Evolutionary conservation across 2,888 invertebrate species (phyloP), one percentile per base, ranked within the genome.

Genomic region (Agrotis puta): DNA sequence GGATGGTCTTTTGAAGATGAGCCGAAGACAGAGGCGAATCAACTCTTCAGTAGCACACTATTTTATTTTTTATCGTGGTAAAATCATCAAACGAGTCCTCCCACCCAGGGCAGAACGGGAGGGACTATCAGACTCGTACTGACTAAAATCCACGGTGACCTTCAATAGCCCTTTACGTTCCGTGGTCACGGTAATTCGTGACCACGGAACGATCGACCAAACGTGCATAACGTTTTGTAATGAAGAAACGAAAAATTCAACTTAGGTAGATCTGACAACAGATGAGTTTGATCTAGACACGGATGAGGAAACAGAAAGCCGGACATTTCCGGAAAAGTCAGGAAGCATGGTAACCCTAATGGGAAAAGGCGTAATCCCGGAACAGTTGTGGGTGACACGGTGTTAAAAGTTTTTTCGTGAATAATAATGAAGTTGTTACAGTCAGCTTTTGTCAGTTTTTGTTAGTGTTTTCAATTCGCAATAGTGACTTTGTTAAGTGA

Each of bases 301-400:
- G 27, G 24, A 24, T 53, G 53, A 22, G 7, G 7, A 9, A 16
- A 4, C 24, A 18, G 1, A 54, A 54, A 11, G 11, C 18, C 13
- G 24, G 9, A 18, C 18, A 53, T 54, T 9, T 54, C 27, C 27
- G 4, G 27, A 18, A 18, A 54, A 27, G 5, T 54, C 54, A 4
- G 11, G 18, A 54, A 7, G 2, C 4, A 13, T 54, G 54, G 54
- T 4, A n/a, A n/a, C 54, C n/a, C 1, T 54, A n/a, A n/a, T 27
- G 50, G 27, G 62, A 43, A 45, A 74, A 53, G 47, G 51, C 33
- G 59, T 43, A 56, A 64, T 56, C 14, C 22, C 20, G 20, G n/a
- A n/a, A 24, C 50, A 58, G 47, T 64, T 59, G 57, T 22, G 47
- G 39, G 64, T 54, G 45, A 69, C 24, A 11, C 22, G 24, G 20